Percentiles rank a stretch among this genome's conserved stretches.
Evolutionary conservation across 2,797 vertebrate species (phyloP).

Genomic region (Chiroxiphia lanceolata): DNA sequence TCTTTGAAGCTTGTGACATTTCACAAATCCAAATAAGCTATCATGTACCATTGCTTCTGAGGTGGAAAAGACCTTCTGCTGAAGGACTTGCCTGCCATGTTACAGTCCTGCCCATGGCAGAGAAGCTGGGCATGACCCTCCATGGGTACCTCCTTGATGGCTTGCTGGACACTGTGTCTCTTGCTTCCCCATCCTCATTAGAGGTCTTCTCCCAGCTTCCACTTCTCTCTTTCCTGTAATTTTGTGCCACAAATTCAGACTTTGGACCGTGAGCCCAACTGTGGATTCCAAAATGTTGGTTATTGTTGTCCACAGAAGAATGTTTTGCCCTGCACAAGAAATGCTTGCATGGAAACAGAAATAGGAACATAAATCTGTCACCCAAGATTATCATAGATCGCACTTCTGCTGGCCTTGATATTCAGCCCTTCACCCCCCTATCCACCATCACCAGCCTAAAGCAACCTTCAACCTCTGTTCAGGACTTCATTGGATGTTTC

Average conservation of each 20-base stretch:
- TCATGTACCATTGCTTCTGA: neutral
- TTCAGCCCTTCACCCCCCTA: neutral
- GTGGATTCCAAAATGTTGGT: neutral
- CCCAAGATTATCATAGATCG: neutral
- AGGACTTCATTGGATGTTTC: neutral
- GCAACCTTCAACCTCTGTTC: neutral
- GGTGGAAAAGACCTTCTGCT: neutral
- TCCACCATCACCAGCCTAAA: neutral
- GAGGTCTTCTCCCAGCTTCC: neutral
- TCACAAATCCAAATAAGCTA: neutral
- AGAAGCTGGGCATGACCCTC: neutral
- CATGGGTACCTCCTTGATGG: neutral
- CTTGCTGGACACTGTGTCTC: neutral
- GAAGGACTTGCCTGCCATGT: neutral
- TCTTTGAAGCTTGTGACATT: neutral
- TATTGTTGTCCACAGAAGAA: neutral
- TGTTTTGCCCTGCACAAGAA: neutral
- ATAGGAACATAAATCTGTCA: neutral
- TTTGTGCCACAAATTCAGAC: neutral
- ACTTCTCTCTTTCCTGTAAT: neutral
- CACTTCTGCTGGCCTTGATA: neutral
- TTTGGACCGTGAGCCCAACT: neutral
- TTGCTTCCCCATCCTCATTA: neutral
- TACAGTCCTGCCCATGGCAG: fast-evolving
- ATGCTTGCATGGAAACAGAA: neutral